Percentiles rank a stretch among this genome's conserved stretches.
These are phyloP conservation scores for Hiodon alosoides DNA, from an alignment of 2,113 vertebrate genomes.

Conservation along the genomic window DNA sequence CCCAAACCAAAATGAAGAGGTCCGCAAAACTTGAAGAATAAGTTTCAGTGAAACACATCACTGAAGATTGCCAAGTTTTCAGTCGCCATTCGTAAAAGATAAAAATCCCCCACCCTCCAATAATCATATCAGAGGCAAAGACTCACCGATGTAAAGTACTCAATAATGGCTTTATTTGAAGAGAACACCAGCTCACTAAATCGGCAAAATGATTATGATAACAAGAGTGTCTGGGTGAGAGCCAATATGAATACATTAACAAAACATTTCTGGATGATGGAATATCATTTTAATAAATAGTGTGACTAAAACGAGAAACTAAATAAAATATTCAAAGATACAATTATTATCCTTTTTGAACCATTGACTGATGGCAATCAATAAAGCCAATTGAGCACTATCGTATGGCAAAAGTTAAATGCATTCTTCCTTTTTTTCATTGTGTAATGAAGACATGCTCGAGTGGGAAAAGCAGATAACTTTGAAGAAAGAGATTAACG, in stretches of 20 bases:
- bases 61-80: too few species aligned
- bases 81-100: too few species aligned
- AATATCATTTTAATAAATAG: conserved; percentile 53
- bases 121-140: conserved; percentile 50
- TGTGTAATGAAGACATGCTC: conserved; percentile 24
- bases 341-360: conserved; percentile 65
- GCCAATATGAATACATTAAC: conserved; percentile 62
- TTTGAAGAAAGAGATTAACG: conserved; percentile 32
- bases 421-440: conserved; percentile 14
- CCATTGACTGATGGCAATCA: conserved; percentile 49
- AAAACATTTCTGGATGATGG: conserved; percentile 49
- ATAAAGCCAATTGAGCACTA: conserved; percentile 47
- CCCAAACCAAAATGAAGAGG: too few species aligned
- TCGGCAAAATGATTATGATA: conserved; percentile 69
- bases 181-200: conserved; percentile 69
- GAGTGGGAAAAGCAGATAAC: conserved; percentile 30
- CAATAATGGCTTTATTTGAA: conserved; percentile 74
- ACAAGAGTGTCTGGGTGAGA: conserved; percentile 59
- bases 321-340: conserved; percentile 63
- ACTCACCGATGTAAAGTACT: conserved; percentile 58
- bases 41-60: too few species aligned
- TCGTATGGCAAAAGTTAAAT: conserved; percentile 45
- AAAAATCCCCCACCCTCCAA: neutral
- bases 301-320: conserved; percentile 58
- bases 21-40: too few species aligned